These are phyloP conservation scores for Acromyrmex echinatior DNA, from an alignment of 1,140 invertebrate species.

Conservation along the genomic window DNA sequence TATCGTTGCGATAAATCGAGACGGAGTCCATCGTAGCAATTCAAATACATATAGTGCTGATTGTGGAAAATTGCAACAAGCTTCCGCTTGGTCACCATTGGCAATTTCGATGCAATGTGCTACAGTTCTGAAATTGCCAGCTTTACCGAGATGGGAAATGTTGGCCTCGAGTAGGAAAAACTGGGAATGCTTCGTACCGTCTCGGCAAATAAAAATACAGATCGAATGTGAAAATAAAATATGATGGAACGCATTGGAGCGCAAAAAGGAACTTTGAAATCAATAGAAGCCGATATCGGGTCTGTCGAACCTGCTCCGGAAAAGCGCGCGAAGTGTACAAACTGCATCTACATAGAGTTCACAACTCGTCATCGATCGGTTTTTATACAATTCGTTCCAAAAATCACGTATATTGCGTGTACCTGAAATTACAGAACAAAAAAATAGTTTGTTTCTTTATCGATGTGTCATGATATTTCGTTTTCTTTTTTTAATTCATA, in stretches of 20 bases:
- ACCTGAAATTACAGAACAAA: neutral
- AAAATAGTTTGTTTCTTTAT: neutral
- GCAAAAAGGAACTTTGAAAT: slow-evolving; percentile 33
- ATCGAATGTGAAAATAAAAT: slow-evolving; percentile 54
- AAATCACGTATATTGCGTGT: neutral
- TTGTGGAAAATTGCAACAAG: slow-evolving; percentile 36
- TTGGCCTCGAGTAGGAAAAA: neutral
- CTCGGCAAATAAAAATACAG: slow-evolving; percentile 43
- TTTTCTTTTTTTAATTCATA: neutral
- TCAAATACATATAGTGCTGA: neutral
- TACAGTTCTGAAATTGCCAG: slow-evolving; percentile 40
- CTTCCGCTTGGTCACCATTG: slow-evolving; percentile 1
- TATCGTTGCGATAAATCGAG: slow-evolving; percentile 5
- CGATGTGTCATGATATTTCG: neutral
- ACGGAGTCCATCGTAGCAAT: neutral
- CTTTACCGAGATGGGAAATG: slow-evolving; percentile 48
- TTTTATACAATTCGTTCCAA: slow-evolving; percentile 4
- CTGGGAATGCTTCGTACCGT: neutral
- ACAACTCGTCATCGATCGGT: slow-evolving; percentile 36
- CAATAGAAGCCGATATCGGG: slow-evolving; percentile 42
- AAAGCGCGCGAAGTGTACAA: slow-evolving; percentile 31
- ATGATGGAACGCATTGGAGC: slow-evolving; percentile 24
- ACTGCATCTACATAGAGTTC: slow-evolving; percentile 16
- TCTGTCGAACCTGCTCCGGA: slow-evolving; percentile 21
- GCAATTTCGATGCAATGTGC: slow-evolving; percentile 20